Conservation (phyloP, 2,797 vertebrate species). For the Varecia variegata region DNA sequence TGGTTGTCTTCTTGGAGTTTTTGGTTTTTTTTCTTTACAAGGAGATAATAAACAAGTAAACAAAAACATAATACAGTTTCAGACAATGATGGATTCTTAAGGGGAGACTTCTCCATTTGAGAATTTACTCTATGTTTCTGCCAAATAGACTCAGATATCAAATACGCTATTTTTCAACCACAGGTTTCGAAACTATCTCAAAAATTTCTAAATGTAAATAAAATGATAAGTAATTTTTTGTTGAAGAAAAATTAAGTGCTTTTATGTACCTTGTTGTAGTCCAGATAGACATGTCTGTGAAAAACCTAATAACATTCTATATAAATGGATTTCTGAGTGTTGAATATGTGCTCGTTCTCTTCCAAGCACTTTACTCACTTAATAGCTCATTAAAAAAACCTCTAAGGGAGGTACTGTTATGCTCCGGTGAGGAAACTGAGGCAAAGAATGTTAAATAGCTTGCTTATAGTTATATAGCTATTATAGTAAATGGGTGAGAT, state of each 20-base stretch:
- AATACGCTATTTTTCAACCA: background rate
- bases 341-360: background rate
- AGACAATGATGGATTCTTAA: background rate
- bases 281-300: background rate
- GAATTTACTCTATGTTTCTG: background rate
- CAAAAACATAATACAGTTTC: background rate
- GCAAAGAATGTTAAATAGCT: background rate
- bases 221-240: background rate
- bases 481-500: background rate
- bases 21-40: background rate
- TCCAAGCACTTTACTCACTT: background rate
- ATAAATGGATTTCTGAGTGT: background rate
- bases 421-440: background rate
- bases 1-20: background rate
- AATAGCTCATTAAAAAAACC: background rate
- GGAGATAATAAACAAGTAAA: background rate
- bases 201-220: background rate
- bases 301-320: background rate
- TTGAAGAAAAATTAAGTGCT: constrained; percentile 28
- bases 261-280: background rate
- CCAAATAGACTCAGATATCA: background rate
- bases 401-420: background rate
- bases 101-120: background rate
- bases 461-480: background rate
- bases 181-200: background rate